phyloP scores from a whole-genome alignment of 1,140 invertebrate species.

The Teleopsis dalmanni region DNA sequence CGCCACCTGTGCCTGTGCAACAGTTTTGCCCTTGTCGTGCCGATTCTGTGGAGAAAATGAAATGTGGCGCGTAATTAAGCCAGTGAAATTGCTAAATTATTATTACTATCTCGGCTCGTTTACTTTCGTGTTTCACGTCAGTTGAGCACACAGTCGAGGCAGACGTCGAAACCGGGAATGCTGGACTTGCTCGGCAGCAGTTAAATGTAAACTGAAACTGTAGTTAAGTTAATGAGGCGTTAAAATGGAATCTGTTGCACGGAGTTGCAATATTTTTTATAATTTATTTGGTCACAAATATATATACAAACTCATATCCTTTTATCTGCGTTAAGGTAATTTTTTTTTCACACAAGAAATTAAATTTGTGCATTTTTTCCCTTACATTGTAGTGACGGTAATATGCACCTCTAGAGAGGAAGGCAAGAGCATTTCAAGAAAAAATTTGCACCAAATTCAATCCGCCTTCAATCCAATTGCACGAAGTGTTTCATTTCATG shows the following conservation, averaged over 20 bases:
- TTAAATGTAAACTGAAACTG: not conserved
- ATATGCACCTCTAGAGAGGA: constrained; percentile 6
- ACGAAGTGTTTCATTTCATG: too few relatives aligned
- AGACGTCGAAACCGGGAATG: not conserved
- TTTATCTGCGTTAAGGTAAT: too few relatives aligned
- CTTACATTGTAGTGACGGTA: constrained; percentile 1
- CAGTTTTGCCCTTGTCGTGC: not conserved
- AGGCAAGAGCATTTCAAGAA: not conserved
- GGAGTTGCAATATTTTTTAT: not conserved
- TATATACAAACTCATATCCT: too few relatives aligned
- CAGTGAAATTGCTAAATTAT: constrained; percentile 42
- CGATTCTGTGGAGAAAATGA: constrained; percentile 25
- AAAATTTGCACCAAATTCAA: too few relatives aligned
- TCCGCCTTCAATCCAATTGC: too few relatives aligned
- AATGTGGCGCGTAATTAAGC: constrained; percentile 42
- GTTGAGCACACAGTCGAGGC: not conserved
- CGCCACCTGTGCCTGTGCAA: not conserved
- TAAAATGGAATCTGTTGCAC: constrained; percentile 32
- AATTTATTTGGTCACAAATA: too few relatives aligned
- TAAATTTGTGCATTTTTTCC: too few relatives aligned
- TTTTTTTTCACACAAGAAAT: too few relatives aligned
- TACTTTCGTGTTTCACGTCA: not conserved
- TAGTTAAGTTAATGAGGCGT: constrained; percentile 40
- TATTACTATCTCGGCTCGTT: constrained; percentile 19
- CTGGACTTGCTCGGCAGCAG: not conserved